phyloP scores from a whole-genome alignment of 2,888 invertebrate genomes.

The Adelphocoris suturalis region DNA sequence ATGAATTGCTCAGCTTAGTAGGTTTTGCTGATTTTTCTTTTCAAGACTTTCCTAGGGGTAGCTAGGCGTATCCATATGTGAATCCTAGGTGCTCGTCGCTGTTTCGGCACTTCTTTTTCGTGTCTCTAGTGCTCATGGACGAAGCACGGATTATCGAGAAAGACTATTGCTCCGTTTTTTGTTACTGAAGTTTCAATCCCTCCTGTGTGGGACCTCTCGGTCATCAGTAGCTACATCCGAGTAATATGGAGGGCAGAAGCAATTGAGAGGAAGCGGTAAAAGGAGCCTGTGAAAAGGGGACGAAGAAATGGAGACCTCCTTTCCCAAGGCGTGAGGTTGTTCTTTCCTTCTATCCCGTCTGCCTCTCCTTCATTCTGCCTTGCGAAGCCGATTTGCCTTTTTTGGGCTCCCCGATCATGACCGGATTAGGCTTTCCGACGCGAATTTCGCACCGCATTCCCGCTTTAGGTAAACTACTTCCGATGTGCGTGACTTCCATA shows the following conservation, averaged over 20 bases:
- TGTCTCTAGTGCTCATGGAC: too few relatives aligned
- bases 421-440: constrained; percentile 11
- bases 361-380: not conserved
- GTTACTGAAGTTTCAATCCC: too few relatives aligned
- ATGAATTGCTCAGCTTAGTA: too few relatives aligned
- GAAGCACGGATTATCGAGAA: too few relatives aligned
- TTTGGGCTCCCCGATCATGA: constrained; percentile 12
- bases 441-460: constrained; percentile 26
- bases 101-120: too few relatives aligned
- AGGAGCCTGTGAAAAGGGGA: constrained; percentile 28
- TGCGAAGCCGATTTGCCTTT: not conserved
- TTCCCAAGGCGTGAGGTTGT: not conserved
- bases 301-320: constrained; percentile 42
- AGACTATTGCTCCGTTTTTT: too few relatives aligned
- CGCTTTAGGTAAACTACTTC: not conserved
- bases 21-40: too few relatives aligned
- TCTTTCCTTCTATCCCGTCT: not conserved
- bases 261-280: not conserved
- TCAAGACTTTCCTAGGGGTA: too few relatives aligned
- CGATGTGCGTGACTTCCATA: not conserved
- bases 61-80: too few relatives aligned
- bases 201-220: too few relatives aligned
- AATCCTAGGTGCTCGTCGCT: too few relatives aligned
- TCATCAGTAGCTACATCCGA: not conserved
- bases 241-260: constrained; percentile 9